phyloP scores from a whole-genome alignment of 2,888 invertebrate genomes.

The Sympetrum striolatum region DNA sequence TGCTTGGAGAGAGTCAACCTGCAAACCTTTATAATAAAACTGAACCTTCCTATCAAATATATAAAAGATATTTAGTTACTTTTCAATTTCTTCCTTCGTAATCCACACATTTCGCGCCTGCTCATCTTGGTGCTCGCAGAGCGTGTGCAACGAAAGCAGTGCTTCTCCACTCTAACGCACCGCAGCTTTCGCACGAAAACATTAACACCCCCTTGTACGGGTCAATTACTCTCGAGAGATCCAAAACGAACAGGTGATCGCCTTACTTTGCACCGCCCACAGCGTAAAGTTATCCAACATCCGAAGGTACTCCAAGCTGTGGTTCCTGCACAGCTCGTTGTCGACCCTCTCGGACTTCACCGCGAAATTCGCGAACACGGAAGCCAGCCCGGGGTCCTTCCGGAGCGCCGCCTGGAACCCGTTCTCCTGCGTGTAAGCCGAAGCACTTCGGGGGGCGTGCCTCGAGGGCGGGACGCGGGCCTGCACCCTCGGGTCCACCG shows the following conservation, averaged over 20 bases:
- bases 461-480: not conserved
- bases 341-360: not conserved
- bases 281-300: constrained; percentile 44
- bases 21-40: too few species aligned
- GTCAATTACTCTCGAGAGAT: not conserved
- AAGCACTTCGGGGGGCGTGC: not conserved
- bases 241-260: too few species aligned
- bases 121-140: too few species aligned
- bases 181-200: not conserved
- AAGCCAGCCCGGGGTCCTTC: not conserved
- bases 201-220: not conserved
- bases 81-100: too few species aligned
- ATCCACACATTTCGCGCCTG: too few species aligned
- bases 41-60: too few species aligned
- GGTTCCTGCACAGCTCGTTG: constrained; percentile 44
- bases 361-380: not conserved
- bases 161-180: too few species aligned
- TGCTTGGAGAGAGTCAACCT: too few species aligned
- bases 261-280: constrained; percentile 45
- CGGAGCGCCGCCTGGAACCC: not conserved
- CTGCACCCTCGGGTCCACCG: not conserved
- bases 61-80: too few species aligned
- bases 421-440: not conserved
- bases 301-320: constrained; percentile 31
- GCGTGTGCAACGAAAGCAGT: too few species aligned